Base-by-base conservation (phyloP, 2,113 vertebrate genomes). In the Xiphophorus couchianus region DNA sequence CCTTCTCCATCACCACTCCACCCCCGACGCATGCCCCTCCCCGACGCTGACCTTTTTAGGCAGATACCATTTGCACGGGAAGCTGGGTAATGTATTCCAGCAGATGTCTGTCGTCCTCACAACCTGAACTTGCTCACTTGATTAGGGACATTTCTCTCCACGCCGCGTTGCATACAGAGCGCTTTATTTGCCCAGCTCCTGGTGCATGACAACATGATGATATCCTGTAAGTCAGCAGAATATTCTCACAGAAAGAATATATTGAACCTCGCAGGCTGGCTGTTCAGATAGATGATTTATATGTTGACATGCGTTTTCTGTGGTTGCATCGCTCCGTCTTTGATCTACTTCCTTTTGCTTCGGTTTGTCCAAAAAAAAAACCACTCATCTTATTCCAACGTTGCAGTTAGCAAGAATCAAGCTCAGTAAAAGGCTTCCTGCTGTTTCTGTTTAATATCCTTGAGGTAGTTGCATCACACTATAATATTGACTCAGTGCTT, bases 41-140 rank as follows among this genome's bases (percentile, higher is more conserved):
- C 54, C 66, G 0, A 64, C 22, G 35, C 82, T 93, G 91, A 93
- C 93, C 92, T 93, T 93, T 93, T 86, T 74, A 78, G 77, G 81
- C 76, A 12, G 85, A 84, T 73, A 73, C 73, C 86, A 70, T 74
- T 69, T 51, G 48, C 68, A 44, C 68, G 67, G 83, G 78, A 83
- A 91, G 84, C 77, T 68, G 71, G 78, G 80, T 87, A 80, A 92
- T 86, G 82, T 85, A 91, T 92, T 88, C 84, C 85, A 79, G 60
- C 75, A 76, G 77, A 88, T 48, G 76, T 74, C 79, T 82, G 86
- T 81, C 66, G 27, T 69, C 74, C 62, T 54, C 39, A 61, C 74
- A 73, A 44, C 64, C 35, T 28, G 35, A 68, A 61, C 73, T 28
- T 27, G 68, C 76, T 86, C 77, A 60, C 86, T 83, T 90, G 69